phyloP scores from a whole-genome alignment of 2,888 invertebrate genomes.

The Halocaridina rubra region DNA sequence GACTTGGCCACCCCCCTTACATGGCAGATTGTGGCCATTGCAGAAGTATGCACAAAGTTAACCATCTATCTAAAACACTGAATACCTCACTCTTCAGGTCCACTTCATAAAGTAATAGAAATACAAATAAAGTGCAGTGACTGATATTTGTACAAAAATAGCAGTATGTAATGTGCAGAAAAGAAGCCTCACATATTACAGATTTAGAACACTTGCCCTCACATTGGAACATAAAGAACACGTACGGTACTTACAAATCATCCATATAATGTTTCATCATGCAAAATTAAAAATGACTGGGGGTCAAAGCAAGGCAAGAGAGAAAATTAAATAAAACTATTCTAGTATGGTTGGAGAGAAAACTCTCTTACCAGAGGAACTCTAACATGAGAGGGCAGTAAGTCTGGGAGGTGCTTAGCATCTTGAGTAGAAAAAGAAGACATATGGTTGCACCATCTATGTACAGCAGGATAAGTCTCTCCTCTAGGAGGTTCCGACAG shows the following conservation, averaged over 20 bases:
- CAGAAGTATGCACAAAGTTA: no score
- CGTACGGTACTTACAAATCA: not conserved
- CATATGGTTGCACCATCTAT: conserved; percentile 59
- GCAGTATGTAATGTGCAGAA: no score
- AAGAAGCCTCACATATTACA: not conserved
- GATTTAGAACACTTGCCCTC: not conserved
- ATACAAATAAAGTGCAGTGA: no score
- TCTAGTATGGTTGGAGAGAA: no score
- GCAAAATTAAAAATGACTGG: not conserved
- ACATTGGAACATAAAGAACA: not conserved
- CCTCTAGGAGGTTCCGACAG: conserved; percentile 51
- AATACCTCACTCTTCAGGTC: no score
- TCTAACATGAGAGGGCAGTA: conserved; percentile 21
- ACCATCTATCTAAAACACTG: no score
- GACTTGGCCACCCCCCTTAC: no score
- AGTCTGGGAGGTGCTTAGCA: conserved; percentile 37
- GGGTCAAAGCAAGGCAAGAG: not conserved
- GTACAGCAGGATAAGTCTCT: conserved; percentile 56
- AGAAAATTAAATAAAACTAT: not conserved
- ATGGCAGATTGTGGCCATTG: no score
- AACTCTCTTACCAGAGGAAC: conserved; percentile 50
- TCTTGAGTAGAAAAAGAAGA: conserved; percentile 48
- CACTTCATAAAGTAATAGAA: no score
- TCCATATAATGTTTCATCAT: not conserved
- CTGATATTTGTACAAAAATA: not conserved